These are phyloP conservation scores for Lathamus discolor DNA, from an alignment of 2,113 vertebrate genomes.

Conservation along the genomic window DNA sequence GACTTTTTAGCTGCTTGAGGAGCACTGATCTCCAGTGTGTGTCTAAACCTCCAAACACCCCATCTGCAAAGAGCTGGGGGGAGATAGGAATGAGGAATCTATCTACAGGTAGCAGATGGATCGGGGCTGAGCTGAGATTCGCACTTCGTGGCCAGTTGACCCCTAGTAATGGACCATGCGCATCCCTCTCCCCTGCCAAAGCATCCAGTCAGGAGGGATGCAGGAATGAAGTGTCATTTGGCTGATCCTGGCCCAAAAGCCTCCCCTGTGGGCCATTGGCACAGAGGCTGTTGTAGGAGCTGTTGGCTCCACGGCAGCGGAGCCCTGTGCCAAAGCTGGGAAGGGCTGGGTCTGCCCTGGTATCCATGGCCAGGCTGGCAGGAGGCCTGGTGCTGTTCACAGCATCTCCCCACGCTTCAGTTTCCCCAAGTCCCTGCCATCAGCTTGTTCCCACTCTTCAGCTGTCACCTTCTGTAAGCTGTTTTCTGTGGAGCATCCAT, in stretches of 20 bases:
- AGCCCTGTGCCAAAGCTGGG: background rate
- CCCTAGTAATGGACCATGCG: background rate
- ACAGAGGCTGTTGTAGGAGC: background rate
- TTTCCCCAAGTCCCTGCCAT: background rate
- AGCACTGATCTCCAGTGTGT: rapidly evolving
- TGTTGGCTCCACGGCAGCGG: background rate
- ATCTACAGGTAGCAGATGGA: background rate
- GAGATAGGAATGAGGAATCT: background rate
- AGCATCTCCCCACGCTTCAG: conserved; percentile 7
- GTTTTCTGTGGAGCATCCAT: background rate
- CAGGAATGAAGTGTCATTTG: background rate
- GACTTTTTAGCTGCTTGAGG: background rate
- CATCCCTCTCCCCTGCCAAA: background rate
- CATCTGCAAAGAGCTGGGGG: background rate
- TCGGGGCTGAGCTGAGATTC: background rate
- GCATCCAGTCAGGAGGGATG: background rate
- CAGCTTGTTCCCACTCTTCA: conserved; percentile 31
- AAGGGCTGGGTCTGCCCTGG: background rate
- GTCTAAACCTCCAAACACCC: background rate
- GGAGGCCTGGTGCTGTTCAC: background rate
- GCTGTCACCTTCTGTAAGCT: conserved; percentile 8
- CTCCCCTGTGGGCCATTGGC: background rate
- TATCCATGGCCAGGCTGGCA: background rate
- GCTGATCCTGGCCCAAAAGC: background rate
- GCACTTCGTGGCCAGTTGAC: background rate